Percentiles rank a stretch among this genome's conserved stretches.
These are phyloP conservation scores for Fistularia commersonii DNA, from an alignment of 2,797 vertebrate species.

Conservation along the genomic window DNA sequence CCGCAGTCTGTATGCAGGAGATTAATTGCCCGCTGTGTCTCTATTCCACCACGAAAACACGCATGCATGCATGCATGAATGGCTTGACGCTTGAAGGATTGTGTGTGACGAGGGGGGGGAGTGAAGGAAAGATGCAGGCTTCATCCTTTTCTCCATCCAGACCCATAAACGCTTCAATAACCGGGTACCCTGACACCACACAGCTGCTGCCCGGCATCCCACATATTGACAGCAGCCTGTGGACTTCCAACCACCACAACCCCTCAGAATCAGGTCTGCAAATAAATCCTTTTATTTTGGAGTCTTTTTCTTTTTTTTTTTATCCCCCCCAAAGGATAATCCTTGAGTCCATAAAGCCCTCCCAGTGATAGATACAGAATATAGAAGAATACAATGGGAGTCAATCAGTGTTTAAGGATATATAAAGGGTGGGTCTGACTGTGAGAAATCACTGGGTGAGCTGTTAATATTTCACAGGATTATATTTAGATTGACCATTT, in stretches of 20 bases:
- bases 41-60: not conserved
- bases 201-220: slow-evolving; percentile 58
- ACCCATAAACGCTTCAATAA: slow-evolving; percentile 38
- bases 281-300: slow-evolving; percentile 32
- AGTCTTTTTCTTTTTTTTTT: slow-evolving; percentile 10
- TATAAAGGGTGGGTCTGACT: too few relatives aligned
- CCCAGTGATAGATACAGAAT: slow-evolving; percentile 6
- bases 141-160: not conserved
- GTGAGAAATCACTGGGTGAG: too few relatives aligned
- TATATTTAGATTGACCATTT: too few relatives aligned
- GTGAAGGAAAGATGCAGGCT: not conserved
- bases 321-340: slow-evolving; percentile 22
- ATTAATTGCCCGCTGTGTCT: not conserved
- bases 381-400: not conserved
- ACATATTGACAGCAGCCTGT: slow-evolving; percentile 42
- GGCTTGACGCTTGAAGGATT: too few relatives aligned
- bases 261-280: slow-evolving; percentile 26
- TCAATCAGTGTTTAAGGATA: too few relatives aligned
- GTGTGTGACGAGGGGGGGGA: too few relatives aligned
- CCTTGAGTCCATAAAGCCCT: slow-evolving; percentile 9
- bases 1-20: not conserved
- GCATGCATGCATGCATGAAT: too few relatives aligned
- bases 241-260: slow-evolving; percentile 36
- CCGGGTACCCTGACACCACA: slow-evolving; percentile 25
- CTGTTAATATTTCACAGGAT: too few relatives aligned